Evolutionary conservation across 1,140 invertebrate genomes (phyloP), one percentile per base, ranked within the genome.

Genomic region (Trachymyrmex cornetzi): DNA sequence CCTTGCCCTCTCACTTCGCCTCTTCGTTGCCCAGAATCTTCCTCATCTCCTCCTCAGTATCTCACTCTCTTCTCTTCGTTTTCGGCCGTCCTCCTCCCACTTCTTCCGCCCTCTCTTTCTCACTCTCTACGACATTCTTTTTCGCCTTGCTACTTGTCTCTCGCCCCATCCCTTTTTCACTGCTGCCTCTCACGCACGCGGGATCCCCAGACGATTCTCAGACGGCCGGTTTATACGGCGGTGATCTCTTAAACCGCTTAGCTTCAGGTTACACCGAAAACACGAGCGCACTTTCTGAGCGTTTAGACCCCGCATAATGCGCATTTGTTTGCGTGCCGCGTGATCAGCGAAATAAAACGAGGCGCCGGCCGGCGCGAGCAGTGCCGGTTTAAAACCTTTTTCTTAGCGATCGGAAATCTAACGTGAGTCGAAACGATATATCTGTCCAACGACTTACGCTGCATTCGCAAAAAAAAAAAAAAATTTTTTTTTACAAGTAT

Each of bases 231-330:
- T 91, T 94, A 93, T 93, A 91, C 92, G 91, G 91, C 85, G 93
- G 92, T 95, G 93, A 95, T 95, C 94, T 94, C 92, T 95, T 95
- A 95, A 95, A 93, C 94, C 94, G 94, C 94, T 95, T 95, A 95
- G 95, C 94, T 95, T 95, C 94, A 92, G 93, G 94, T 95, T 95
- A 94, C 95, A 95, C 93, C 95, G 93, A 95, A 95, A 95, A 95
- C 94, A 95, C 94, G 94, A 95, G 92, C 94, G 92, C 94, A 94
- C 94, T 94, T 90, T 87, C 93, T 75, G 85, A 93, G 94, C 93
- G 94, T 92, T 95, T 95, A 95, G 91, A 88, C 69, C 92, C 87
- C 91, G 91, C 92, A 94, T 94, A 95, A 95, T 94, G 92, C 92
- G 92, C 87, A 94, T 92, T 95, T 94, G 93, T 94, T 95, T 94